Percentiles rank a stretch among this genome's conserved stretches.
Evolutionary conservation across 2,797 vertebrate species (phyloP).

Genomic region (Pseudomugil tenellus): DNA sequence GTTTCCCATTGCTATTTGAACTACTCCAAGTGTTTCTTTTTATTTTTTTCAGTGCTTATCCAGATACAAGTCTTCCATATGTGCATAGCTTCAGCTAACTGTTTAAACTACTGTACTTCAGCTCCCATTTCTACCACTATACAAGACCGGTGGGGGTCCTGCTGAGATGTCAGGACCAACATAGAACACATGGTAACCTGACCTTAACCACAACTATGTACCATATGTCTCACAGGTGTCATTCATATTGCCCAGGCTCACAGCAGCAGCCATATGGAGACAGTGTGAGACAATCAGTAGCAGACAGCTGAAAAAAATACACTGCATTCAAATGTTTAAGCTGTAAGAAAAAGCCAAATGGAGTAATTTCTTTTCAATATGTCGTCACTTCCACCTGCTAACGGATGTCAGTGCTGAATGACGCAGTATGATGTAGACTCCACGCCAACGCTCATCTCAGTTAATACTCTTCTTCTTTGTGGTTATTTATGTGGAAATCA

Average conservation of each 20-base stretch:
- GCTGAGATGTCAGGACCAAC: slow-evolving; percentile 70
- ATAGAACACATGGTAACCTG: slow-evolving; percentile 65
- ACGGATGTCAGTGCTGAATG: neutral
- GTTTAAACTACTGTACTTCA: slow-evolving; percentile 68
- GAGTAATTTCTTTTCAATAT: neutral
- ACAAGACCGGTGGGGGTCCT: slow-evolving; percentile 50
- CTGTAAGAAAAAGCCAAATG: neutral
- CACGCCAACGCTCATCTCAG: neutral
- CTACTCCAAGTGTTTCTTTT: slow-evolving; percentile 60
- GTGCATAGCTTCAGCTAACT: slow-evolving; percentile 41
- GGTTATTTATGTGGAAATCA: neutral
- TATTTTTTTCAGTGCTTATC: slow-evolving; percentile 30
- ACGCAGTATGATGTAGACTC: neutral
- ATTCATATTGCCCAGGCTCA: slow-evolving; percentile 18
- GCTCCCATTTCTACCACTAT: slow-evolving; percentile 58
- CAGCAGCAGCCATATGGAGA: slow-evolving; percentile 30
- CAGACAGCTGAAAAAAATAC: slow-evolving; percentile 22
- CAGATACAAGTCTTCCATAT: slow-evolving; percentile 74
- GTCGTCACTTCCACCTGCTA: slow-evolving; percentile 12
- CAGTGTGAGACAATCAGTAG: slow-evolving; percentile 5
- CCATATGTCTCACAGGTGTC: slow-evolving; percentile 59
- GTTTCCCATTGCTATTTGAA: slow-evolving; percentile 51
- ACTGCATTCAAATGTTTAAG: slow-evolving; percentile 14
- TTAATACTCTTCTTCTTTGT: neutral
- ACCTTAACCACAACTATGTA: slow-evolving; percentile 49